phyloP scores from a whole-genome alignment of 2,113 vertebrate species.

The Hemichromis elongatus region DNA sequence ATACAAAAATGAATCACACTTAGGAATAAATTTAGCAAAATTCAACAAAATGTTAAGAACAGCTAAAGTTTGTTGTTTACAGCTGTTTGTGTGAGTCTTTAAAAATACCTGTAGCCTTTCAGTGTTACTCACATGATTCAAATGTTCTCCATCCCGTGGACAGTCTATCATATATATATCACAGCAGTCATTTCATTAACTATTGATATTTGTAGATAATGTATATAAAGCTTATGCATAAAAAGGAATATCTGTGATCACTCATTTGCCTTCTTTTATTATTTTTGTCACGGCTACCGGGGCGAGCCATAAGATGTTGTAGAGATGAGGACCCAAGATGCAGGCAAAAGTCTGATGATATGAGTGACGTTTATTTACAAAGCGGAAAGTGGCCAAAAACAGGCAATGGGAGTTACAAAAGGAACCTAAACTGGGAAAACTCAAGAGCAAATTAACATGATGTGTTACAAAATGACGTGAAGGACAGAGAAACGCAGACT shows the following conservation, averaged over 20 bases:
- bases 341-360: too few relatives aligned
- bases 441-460: too few relatives aligned
- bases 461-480: too few relatives aligned
- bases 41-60: neutral
- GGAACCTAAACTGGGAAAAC: too few relatives aligned
- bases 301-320: too few relatives aligned
- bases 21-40: neutral
- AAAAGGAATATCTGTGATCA: neutral
- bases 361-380: too few relatives aligned
- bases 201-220: neutral
- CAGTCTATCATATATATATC: neutral
- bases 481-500: too few relatives aligned
- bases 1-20: neutral
- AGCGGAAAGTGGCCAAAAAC: too few relatives aligned
- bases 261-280: neutral
- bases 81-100: neutral
- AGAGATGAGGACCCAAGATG: too few relatives aligned
- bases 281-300: too few relatives aligned
- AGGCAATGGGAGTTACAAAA: too few relatives aligned
- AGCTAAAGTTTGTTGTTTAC: neutral
- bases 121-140: neutral
- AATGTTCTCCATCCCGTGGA: neutral
- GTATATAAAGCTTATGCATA: neutral
- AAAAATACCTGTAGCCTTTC: neutral
- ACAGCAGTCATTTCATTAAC: neutral